These are phyloP conservation scores for Rhagonycha fulva DNA, from an alignment of 2,888 invertebrate species.

Conservation along the genomic window DNA sequence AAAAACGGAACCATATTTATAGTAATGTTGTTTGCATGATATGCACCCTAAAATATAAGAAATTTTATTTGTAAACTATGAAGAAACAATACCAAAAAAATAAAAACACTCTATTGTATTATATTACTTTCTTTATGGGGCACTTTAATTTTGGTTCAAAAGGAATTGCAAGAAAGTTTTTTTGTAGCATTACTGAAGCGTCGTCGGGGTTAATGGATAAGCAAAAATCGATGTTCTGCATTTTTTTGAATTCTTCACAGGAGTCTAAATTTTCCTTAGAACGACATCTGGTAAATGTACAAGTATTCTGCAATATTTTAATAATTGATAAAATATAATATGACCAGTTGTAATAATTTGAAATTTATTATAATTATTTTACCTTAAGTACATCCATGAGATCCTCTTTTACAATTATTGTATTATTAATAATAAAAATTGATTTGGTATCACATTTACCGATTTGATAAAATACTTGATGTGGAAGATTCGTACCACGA, in stretches of 20 bases:
- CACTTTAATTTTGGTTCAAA: background rate
- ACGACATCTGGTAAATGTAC: background rate
- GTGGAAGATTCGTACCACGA: background rate
- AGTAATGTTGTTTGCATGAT: background rate
- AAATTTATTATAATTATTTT: background rate
- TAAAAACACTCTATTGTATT: background rate
- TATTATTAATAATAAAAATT: background rate
- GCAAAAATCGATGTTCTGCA: background rate
- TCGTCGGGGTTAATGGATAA: background rate
- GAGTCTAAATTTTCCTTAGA: background rate
- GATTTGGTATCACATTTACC: background rate
- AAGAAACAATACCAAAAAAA: too few species aligned
- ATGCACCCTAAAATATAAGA: background rate
- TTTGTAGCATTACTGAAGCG: background rate
- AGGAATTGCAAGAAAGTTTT: background rate
- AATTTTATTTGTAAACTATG: too few species aligned
- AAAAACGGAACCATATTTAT: background rate
- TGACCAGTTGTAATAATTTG: background rate
- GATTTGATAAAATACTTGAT: background rate
- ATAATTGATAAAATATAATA: background rate
- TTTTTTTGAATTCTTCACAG: background rate
- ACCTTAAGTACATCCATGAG: background rate
- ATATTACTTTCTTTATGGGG: background rate
- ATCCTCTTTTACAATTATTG: background rate
- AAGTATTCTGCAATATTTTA: background rate